Percentiles rank a stretch among this genome's conserved stretches.
phyloP scores from a whole-genome alignment of 2,113 vertebrate genomes.

The Pristiophorus japonicus region DNA sequence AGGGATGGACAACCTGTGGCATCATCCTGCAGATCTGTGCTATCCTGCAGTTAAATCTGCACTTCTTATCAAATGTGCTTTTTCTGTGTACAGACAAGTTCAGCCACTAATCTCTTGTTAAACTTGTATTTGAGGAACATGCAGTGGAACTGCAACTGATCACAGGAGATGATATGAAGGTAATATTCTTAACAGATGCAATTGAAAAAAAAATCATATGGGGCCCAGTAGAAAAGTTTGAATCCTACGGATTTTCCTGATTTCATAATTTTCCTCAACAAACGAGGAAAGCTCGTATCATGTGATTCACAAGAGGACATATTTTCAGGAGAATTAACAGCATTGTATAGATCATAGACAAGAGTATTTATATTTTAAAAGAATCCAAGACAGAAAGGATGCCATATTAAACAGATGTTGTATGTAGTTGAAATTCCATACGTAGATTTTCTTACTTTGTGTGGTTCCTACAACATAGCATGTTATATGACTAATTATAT shows the following conservation, averaged over 20 bases:
- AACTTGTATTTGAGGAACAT: background rate
- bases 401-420: background rate
- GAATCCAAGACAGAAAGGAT: background rate
- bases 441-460: background rate
- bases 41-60: no score
- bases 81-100: background rate
- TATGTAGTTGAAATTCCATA: background rate
- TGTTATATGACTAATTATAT: background rate
- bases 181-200: background rate
- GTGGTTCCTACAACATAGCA: background rate
- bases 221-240: background rate
- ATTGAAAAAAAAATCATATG: background rate
- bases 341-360: background rate
- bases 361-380: background rate
- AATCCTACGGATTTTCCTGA: background rate
- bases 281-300: background rate
- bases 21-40: no score
- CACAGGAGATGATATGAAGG: background rate
- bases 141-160: background rate
- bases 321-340: background rate
- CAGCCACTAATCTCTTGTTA: background rate
- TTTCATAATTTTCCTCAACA: background rate
- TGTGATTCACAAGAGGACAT: background rate
- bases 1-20: no score
- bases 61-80: no score